Percentiles rank a stretch among this genome's conserved stretches.
phyloP scores from a whole-genome alignment of 2,888 invertebrate genomes.

The Apodemia mormo region DNA sequence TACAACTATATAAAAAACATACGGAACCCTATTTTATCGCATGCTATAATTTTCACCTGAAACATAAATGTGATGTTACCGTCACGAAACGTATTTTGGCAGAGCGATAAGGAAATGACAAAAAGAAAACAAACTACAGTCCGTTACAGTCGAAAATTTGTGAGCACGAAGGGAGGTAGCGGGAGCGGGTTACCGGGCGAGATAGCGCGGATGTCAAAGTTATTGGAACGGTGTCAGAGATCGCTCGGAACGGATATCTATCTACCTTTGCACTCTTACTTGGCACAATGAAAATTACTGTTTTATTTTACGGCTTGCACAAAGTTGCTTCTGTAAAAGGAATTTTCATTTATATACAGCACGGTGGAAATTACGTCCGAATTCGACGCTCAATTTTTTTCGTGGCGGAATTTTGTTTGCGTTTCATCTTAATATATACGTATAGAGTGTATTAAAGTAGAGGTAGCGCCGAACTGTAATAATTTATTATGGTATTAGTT shows the following conservation, averaged over 20 bases:
- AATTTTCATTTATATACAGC: conserved; percentile 19
- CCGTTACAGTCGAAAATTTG: conserved; percentile 73
- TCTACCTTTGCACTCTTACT: conserved; percentile 57
- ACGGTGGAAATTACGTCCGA: background rate
- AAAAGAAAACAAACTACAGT: conserved; percentile 80
- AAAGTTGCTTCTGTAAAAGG: conserved; percentile 30
- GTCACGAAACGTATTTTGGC: conserved; percentile 80
- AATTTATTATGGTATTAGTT: too few relatives aligned
- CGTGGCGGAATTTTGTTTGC: background rate
- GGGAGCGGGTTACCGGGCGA: conserved; percentile 36
- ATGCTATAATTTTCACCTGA: conserved; percentile 70
- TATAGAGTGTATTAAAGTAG: too few relatives aligned
- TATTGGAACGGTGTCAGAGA: conserved; percentile 76
- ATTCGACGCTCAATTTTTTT: background rate
- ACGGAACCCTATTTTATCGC: conserved; percentile 25
- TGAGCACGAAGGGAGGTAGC: conserved; percentile 50
- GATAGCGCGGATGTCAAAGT: conserved; percentile 57
- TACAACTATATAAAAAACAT: too few relatives aligned
- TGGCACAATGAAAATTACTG: conserved; percentile 42
- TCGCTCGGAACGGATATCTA: conserved; percentile 62
- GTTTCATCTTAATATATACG: background rate
- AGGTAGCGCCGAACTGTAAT: too few relatives aligned
- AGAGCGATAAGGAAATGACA: conserved; percentile 81
- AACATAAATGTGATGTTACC: conserved; percentile 63
- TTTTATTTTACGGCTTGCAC: conserved; percentile 37